These are phyloP conservation scores for Aporophyla lueneburgensis DNA, from an alignment of 2,888 invertebrate genomes.

Conservation along the genomic window DNA sequence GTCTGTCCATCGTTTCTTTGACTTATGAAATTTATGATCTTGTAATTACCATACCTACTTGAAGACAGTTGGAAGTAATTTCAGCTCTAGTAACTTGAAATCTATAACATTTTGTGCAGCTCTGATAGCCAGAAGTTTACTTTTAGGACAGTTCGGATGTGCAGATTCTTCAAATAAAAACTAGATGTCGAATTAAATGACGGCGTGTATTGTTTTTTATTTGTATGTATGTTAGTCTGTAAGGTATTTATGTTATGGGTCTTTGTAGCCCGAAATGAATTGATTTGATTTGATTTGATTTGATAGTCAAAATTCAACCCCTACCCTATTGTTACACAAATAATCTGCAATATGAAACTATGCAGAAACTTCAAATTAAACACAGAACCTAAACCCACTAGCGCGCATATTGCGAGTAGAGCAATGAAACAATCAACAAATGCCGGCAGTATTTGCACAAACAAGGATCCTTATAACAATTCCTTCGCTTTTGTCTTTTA, in stretches of 20 bases:
- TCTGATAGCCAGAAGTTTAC: not conserved
- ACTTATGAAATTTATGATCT: not conserved
- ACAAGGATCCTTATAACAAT: slow-evolving; percentile 43
- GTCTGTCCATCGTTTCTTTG: no score
- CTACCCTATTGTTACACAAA: slow-evolving; percentile 18
- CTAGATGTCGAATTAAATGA: not conserved
- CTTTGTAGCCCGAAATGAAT: no score
- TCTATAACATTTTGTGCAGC: not conserved
- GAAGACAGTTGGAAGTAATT: not conserved
- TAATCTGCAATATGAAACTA: slow-evolving; percentile 20
- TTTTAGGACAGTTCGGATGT: not conserved
- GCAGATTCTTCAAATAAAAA: not conserved
- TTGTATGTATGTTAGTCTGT: no score
- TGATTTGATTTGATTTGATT: no score
- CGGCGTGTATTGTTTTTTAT: no score
- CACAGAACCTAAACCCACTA: slow-evolving; percentile 5
- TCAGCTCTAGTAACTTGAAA: not conserved
- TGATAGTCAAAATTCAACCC: not conserved
- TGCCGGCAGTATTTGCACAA: slow-evolving; percentile 28
- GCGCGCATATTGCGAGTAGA: slow-evolving; percentile 14
- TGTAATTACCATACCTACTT: slow-evolving; percentile 1
- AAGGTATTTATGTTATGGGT: no score
- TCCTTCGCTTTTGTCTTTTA: slow-evolving; percentile 31
- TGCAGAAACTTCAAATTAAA: slow-evolving; percentile 16
- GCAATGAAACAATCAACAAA: slow-evolving; percentile 35